phyloP scores from a whole-genome alignment of 2,797 vertebrate species.

The Anolis apletophallus region DNA sequence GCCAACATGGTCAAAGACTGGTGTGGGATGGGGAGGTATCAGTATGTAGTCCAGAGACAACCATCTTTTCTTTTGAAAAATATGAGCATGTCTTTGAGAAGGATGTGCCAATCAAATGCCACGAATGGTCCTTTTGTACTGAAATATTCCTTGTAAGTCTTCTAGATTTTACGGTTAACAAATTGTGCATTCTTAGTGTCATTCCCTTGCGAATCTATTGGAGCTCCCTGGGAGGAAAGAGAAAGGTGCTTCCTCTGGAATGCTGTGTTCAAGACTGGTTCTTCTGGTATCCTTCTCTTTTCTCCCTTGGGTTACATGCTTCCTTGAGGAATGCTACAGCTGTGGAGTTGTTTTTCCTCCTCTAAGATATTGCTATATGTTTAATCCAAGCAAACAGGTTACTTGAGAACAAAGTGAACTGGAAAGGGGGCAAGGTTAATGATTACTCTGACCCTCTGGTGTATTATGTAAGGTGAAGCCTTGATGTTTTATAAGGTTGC shows the following conservation, averaged over 20 bases:
- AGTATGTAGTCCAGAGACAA: too few relatives aligned
- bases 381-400: slow-evolving; percentile 73
- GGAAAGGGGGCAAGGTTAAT: slow-evolving; percentile 68
- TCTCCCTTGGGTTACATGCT: slow-evolving; percentile 6
- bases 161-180: background rate
- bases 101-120: background rate
- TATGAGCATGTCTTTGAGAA: background rate
- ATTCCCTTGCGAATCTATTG: background rate
- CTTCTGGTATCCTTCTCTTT: accelerated
- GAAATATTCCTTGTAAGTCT: background rate
- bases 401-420: slow-evolving; percentile 64
- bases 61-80: background rate
- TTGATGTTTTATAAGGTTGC: slow-evolving; percentile 45
- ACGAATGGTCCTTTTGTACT: background rate
- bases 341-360: slow-evolving; percentile 34
- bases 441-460: slow-evolving; percentile 65
- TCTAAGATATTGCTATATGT: slow-evolving; percentile 57
- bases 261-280: background rate
- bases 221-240: background rate
- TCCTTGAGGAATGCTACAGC: slow-evolving; percentile 4
- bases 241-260: slow-evolving; percentile 6
- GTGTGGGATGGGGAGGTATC: too few relatives aligned
- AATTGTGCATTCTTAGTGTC: background rate
- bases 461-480: slow-evolving; percentile 67
- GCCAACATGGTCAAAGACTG: too few relatives aligned